Evolutionary conservation across 2,113 vertebrate species (phyloP).

Genomic region (Raja brachyura): DNA sequence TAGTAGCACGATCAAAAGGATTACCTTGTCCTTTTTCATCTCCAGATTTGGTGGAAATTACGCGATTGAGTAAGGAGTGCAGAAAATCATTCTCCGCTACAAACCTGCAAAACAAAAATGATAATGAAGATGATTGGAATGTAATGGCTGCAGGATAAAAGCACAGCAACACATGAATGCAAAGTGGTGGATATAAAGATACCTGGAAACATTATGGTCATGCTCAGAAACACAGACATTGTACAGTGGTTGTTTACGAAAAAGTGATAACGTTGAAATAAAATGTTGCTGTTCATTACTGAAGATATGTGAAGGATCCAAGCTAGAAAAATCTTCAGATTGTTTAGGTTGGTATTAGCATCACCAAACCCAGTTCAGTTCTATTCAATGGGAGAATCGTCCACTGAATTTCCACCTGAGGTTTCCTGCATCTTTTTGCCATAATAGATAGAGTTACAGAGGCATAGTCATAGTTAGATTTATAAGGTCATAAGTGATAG

Average conservation of each 20-base stretch:
- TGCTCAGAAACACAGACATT: neutral
- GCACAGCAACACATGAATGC: neutral
- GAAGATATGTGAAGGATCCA: neutral
- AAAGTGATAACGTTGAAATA: neutral
- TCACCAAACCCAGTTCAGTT: neutral
- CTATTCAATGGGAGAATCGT: neutral
- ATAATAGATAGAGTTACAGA: neutral
- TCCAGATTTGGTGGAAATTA: constrained; percentile 74
- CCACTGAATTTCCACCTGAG: neutral
- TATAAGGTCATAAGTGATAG: too few relatives aligned
- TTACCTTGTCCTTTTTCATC: constrained; percentile 94
- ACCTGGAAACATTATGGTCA: neutral
- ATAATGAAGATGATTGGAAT: constrained; percentile 28
- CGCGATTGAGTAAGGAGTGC: constrained; percentile 81
- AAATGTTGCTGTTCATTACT: neutral
- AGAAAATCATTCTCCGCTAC: constrained; percentile 86
- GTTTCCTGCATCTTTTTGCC: neutral
- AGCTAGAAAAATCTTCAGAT: neutral
- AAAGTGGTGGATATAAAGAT: neutral
- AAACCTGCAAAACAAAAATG: constrained; percentile 59
- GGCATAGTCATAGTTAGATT: too few relatives aligned
- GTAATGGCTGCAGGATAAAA: neutral
- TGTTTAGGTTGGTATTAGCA: neutral
- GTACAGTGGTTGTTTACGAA: neutral
- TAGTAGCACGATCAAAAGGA: constrained; percentile 1